Conservation (phyloP, 2,888 invertebrate species). For the Lepidocyrtoides sp. region DNA sequence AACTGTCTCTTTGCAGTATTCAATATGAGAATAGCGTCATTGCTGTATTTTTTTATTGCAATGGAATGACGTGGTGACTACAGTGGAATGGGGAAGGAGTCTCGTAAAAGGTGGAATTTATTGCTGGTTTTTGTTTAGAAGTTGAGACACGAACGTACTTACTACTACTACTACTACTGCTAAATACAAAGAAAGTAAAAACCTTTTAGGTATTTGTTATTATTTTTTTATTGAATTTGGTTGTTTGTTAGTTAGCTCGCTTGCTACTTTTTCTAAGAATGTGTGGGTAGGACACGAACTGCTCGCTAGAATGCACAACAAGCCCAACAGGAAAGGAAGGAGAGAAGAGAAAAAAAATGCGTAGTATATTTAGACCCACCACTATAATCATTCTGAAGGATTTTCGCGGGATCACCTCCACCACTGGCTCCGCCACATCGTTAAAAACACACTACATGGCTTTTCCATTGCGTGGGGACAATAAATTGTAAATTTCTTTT, state of each 20-base stretch:
- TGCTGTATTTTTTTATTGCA: background rate
- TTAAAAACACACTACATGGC: background rate
- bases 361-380: background rate
- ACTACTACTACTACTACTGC: too few species aligned
- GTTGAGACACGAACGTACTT: too few species aligned
- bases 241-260: too few species aligned
- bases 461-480: slow-evolving; percentile 4
- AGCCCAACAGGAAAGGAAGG: background rate
- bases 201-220: too few species aligned
- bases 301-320: slow-evolving; percentile 71
- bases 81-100: background rate
- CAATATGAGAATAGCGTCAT: background rate
- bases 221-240: too few species aligned
- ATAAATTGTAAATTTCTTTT: background rate
- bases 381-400: background rate
- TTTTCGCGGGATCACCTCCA: background rate
- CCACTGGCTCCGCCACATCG: too few species aligned
- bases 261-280: slow-evolving; percentile 27
- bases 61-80: background rate
- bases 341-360: background rate
- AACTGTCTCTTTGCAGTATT: background rate
- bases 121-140: background rate
- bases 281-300: slow-evolving; percentile 30
- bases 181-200: too few species aligned
- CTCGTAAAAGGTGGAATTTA: slow-evolving; percentile 20